Evolutionary conservation across 2,888 invertebrate species (phyloP).

Genomic region (Dendrolimus houi): DNA sequence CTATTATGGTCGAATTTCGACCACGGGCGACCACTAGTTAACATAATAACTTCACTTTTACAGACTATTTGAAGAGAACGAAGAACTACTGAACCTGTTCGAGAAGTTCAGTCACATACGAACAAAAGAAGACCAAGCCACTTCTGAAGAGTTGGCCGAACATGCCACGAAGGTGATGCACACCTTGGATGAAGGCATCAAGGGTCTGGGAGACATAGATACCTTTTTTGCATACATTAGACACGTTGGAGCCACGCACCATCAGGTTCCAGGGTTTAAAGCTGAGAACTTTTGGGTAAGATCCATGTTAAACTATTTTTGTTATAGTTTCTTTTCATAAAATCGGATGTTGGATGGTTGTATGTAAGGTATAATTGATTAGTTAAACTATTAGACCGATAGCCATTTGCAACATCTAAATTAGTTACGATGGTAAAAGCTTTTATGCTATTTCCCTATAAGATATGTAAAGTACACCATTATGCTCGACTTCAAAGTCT

Average conservation of each 20-base stretch:
- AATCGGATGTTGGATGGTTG: no score
- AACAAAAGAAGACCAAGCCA: slow-evolving; percentile 84
- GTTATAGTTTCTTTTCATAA: background rate
- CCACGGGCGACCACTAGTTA: no score
- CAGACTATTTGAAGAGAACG: slow-evolving; percentile 91
- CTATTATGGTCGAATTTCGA: no score
- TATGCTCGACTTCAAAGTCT: no score
- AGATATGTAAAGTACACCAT: no score
- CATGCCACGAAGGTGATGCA: slow-evolving; percentile 93
- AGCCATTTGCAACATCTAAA: no score
- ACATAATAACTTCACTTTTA: slow-evolving; percentile 11
- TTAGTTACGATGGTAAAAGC: no score
- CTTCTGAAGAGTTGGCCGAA: slow-evolving; percentile 87
- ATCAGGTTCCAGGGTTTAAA: slow-evolving; percentile 88
- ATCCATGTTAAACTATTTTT: background rate
- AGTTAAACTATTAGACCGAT: no score
- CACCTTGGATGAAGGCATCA: slow-evolving; percentile 91
- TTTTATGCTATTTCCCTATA: no score
- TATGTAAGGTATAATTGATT: no score
- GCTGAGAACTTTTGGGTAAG: slow-evolving; percentile 91
- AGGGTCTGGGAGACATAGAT: slow-evolving; percentile 87
- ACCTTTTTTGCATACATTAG: slow-evolving; percentile 86
- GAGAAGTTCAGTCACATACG: slow-evolving; percentile 85
- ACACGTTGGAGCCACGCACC: slow-evolving; percentile 88
- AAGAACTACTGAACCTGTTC: slow-evolving; percentile 84